Evolutionary conservation across 2,888 invertebrate genomes (phyloP), one percentile per base, ranked within the genome.

Genomic region (Spisula solida): DNA sequence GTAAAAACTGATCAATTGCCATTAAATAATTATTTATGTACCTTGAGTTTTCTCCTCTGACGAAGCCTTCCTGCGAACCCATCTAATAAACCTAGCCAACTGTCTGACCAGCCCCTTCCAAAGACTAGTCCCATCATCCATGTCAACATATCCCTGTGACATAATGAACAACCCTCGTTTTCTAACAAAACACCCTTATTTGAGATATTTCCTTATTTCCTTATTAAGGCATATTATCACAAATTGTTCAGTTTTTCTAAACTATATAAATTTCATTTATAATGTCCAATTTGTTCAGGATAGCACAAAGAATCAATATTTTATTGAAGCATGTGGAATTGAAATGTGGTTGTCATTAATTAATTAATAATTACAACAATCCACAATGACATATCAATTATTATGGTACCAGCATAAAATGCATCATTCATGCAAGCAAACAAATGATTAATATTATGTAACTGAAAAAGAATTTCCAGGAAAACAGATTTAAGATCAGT

Each of bases 71-170:
- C 29, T 47, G 18, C 80, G 81, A 8, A 85, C 79, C 85, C 85
- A 80, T 10, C 41, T 16, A n/a, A 85, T 56, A n/a, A 85, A 60
- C 14, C 20, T 56, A 25, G 56, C 6, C 41, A 85, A 85, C 34
- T 80, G 51, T 20, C 47, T n/a, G 12, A 60, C 80, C 20, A 85
- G 25, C 18, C 56, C n/a, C 66, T 80, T 79, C 85, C 85, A 85
- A 29, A 85, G 10, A 66, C 60, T 66, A 25, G 60, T 25, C 25
- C 25, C 12, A 66, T n/a, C 8, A 10, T 66, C 60, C 60, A 66
- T 4, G 60, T 66, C 25, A 66, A 25, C 10, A 25, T 66, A 66
- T 10, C 60, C 60, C 25, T 66, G 20, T 10, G 25, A 66, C 60
- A 66, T 66, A 25, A 25, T 66, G 25, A 66, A 66, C 16, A 25